Evolutionary conservation across 2,888 invertebrate species (phyloP).

Genomic region (Monopis laevigella): DNA sequence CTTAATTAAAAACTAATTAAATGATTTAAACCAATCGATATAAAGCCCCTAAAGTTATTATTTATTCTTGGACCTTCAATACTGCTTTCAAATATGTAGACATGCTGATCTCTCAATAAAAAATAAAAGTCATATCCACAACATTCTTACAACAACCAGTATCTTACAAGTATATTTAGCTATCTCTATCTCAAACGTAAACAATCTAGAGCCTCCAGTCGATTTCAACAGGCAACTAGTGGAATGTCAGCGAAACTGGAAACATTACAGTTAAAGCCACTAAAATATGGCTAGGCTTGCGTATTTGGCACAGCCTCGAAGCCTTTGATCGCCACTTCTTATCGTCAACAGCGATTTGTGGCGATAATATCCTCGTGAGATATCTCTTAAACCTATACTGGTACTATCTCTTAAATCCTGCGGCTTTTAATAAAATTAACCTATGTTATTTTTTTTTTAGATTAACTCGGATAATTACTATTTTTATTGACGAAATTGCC

Average conservation of each 20-base stretch:
- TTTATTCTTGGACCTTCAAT: no score
- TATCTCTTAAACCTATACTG: no score
- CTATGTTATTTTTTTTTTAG: no score
- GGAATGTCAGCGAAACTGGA: slow-evolving; percentile 23
- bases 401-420: no score
- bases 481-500: no score
- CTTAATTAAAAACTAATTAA: no score
- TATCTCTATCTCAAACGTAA: slow-evolving; percentile 60
- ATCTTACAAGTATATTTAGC: slow-evolving; percentile 41
- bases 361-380: slow-evolving; percentile 9
- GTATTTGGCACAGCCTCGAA: slow-evolving; percentile 33
- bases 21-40: no score
- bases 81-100: no score
- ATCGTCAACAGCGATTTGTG: slow-evolving; percentile 13
- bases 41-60: no score
- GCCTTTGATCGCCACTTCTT: slow-evolving; percentile 9
- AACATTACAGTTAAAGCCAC: slow-evolving; percentile 30
- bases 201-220: slow-evolving; percentile 48
- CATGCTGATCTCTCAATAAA: no score
- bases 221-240: slow-evolving; percentile 43
- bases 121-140: slow-evolving; percentile 27
- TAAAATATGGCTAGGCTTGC: slow-evolving; percentile 27
- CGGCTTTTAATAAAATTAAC: no score
- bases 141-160: slow-evolving; percentile 23
- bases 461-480: no score